Base-by-base conservation (phyloP, 2,113 vertebrate species). In the Bucco capensis region DNA sequence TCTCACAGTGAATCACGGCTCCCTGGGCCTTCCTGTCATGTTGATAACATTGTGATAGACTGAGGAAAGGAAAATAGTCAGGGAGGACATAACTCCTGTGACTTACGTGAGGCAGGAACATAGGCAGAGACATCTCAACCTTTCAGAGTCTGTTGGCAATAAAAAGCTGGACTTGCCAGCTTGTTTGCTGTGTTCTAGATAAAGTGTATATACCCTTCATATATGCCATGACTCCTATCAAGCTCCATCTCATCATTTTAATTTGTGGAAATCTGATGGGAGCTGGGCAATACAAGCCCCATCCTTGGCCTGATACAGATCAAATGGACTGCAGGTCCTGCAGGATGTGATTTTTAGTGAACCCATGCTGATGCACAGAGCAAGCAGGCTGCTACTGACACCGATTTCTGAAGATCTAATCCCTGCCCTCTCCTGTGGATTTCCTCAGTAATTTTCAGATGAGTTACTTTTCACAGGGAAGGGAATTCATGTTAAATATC, bases 1-100 rank as follows among this genome's bases (percentile, higher is more conserved):
- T 70, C 4, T 35, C 6, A 37, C 13, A 0, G 0, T 25, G 49
- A 60, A 10, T 0, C 22, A 19, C 21, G 35, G 11, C 27, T 82
- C 10, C 31, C 0, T 3, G 23, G n/a, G 54, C 38, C 28, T 60
- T 75, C 19, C 40, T 61, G 28, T 30, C 19, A 3, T 15, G 16
- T 7, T 49, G 66, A 57, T 75, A 40, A 50, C 40, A 23, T n/a
- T 53, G n/a, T 67, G 78, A 2, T 25, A 40, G 24, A 19, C 9
- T 30, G 38, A 38, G 38, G 33, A 73, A 83, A 65, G 46, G 8
- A 86, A 37, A 75, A 31, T 6, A 42, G 58, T 17, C n/a, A 28
- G 51, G n/a, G 24, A 78, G 58, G n/a, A 72, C 15, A 4, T 23
- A 28, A 35, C 10, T 85, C 21, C 62, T 17, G 18, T 66, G 61